phyloP scores from a whole-genome alignment of 2,113 vertebrate species.

The Cryptoleucopteryx plumbea region DNA sequence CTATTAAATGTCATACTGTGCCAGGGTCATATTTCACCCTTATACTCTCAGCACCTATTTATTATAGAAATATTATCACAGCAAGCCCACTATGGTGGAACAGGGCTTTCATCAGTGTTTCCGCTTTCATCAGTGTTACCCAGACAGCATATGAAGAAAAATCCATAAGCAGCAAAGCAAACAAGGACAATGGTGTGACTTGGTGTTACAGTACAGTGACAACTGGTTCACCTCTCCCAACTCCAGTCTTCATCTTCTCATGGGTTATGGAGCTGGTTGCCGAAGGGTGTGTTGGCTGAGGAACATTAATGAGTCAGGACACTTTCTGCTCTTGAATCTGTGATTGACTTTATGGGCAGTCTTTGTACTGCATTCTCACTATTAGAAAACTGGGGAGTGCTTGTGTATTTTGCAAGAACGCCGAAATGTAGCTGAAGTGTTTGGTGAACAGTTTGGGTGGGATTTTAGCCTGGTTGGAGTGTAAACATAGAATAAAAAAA shows the following conservation, averaged over 20 bases:
- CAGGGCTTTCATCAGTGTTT: neutral
- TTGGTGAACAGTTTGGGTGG: neutral
- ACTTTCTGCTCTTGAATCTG: neutral
- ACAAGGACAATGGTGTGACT: neutral
- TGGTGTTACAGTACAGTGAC: neutral
- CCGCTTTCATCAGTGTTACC: neutral
- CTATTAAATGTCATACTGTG: neutral
- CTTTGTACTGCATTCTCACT: neutral
- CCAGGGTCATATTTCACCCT: neutral
- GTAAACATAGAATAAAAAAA: neutral
- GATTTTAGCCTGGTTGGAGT: neutral
- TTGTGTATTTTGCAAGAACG: neutral
- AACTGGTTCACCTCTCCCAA: neutral
- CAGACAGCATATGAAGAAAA: neutral
- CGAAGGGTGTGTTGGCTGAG: neutral
- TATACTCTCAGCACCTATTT: neutral
- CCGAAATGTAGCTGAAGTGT: neutral
- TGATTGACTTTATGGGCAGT: neutral
- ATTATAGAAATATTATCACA: neutral
- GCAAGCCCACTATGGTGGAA: neutral
- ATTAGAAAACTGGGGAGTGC: rapidly evolving
- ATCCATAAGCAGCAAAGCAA: neutral
- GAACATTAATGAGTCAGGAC: neutral
- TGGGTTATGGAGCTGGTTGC: neutral
- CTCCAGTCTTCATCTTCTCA: neutral